Percentiles rank a stretch among this genome's conserved stretches.
Evolutionary conservation across 2,888 invertebrate species (phyloP).

Genomic region (Drosophila putrida): DNA sequence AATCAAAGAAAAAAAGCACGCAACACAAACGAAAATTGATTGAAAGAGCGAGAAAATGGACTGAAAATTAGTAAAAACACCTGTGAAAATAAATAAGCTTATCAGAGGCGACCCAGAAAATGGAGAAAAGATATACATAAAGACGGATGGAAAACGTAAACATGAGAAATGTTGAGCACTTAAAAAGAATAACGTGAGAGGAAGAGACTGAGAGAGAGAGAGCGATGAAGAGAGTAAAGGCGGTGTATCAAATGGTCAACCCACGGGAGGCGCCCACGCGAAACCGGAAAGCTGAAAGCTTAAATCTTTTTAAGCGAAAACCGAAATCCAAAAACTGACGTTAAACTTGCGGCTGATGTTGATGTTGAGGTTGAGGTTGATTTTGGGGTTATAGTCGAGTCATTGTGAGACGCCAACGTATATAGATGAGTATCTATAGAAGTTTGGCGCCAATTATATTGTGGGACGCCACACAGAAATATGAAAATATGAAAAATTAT

Average conservation of each 20-base stretch:
- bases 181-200: conserved; percentile 28
- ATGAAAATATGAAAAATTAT: conserved; percentile 58
- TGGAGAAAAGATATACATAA: neutral
- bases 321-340: conserved; percentile 31
- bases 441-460: conserved; percentile 62
- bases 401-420: conserved; percentile 26
- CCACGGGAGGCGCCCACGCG: conserved; percentile 55
- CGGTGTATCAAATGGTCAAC: conserved; percentile 42
- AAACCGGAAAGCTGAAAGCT: conserved; percentile 52
- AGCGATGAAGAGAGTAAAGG: conserved; percentile 2
- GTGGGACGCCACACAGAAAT: conserved; percentile 46
- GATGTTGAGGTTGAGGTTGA: conserved; percentile 30
- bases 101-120: conserved; percentile 63
- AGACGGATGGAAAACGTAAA: conserved; percentile 33
- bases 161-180: conserved; percentile 45
- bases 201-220: conserved; percentile 1
- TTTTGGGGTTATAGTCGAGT: conserved; percentile 31
- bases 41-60: conserved; percentile 26
- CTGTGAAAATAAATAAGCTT: conserved; percentile 74
- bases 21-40: conserved; percentile 37
- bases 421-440: conserved; percentile 29
- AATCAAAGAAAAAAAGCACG: conserved; percentile 21
- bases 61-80: conserved; percentile 64
- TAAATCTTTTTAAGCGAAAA: conserved; percentile 47
- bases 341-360: conserved; percentile 16